Evolutionary conservation across 2,113 vertebrate genomes (phyloP).

Genomic region (Hystrix brachyura): DNA sequence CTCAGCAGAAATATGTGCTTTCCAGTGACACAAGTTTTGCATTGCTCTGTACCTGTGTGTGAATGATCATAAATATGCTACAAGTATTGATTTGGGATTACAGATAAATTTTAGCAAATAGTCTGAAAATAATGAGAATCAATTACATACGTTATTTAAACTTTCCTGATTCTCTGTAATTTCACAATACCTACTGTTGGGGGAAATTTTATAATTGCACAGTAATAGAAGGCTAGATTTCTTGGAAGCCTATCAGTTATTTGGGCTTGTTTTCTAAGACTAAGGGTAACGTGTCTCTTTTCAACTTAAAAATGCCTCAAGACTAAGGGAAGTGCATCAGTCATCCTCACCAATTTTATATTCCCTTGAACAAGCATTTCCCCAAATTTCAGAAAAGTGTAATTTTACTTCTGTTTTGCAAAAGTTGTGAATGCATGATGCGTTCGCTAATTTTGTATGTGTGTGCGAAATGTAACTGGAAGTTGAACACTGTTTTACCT

Average conservation of each 20-base stretch:
- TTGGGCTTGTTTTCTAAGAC: conserved; percentile 16
- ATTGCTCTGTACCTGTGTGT: neutral
- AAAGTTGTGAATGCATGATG: neutral
- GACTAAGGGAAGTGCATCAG: neutral
- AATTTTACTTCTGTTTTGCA: conserved; percentile 31
- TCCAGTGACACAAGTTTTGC: neutral
- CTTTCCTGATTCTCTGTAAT: conserved; percentile 25
- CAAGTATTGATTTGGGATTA: neutral
- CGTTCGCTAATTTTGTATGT: neutral
- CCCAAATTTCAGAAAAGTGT: conserved; percentile 48
- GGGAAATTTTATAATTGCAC: conserved; percentile 40
- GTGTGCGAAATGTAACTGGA: neutral
- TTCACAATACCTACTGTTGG: neutral
- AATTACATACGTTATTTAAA: neutral
- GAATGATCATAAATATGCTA: neutral
- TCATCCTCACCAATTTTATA: conserved; percentile 20
- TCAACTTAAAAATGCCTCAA: conserved; percentile 50
- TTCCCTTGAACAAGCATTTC: neutral
- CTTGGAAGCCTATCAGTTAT: neutral
- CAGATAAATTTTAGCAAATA: conserved; percentile 1
- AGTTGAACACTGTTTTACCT: conserved; percentile 23
- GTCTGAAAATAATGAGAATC: conserved; percentile 13
- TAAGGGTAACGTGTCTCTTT: neutral
- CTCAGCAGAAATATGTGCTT: neutral
- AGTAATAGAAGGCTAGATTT: conserved; percentile 28